Conservation (phyloP, 2,888 invertebrate species). For the Melipona beecheii region DNA sequence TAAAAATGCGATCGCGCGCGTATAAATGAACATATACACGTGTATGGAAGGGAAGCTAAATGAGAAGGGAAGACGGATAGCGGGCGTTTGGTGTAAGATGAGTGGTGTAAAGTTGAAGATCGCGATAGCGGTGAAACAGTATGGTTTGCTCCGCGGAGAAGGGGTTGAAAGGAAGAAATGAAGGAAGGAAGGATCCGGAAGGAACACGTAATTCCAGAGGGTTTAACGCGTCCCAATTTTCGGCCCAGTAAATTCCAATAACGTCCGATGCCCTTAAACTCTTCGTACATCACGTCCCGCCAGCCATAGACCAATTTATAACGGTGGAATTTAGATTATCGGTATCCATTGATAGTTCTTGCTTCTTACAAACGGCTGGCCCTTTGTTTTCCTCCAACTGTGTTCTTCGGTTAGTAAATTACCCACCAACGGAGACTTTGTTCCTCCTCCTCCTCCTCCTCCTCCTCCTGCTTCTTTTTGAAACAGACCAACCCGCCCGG, state of each 20-base stretch:
- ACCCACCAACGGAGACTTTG: background rate
- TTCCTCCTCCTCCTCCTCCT: too few species aligned
- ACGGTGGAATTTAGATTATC: conserved; percentile 77
- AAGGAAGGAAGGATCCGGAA: conserved; percentile 58
- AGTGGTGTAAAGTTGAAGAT: conserved; percentile 39
- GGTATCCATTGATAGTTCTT: conserved; percentile 70
- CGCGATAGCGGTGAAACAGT: conserved; percentile 43
- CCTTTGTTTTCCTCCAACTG: background rate
- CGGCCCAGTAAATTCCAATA: conserved; percentile 81
- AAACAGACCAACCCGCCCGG: too few species aligned
- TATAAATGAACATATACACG: background rate
- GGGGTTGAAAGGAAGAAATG: conserved; percentile 49
- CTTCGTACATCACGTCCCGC: conserved; percentile 78
- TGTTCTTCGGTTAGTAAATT: background rate
- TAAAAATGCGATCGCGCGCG: background rate
- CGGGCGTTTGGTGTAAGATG: conserved; percentile 38
- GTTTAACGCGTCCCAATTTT: conserved; percentile 79
- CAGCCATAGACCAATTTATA: conserved; percentile 76
- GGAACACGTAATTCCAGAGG: conserved; percentile 69
- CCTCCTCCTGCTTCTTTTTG: too few species aligned
- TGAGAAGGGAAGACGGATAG: conserved; percentile 32
- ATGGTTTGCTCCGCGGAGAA: conserved; percentile 44
- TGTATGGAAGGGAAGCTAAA: background rate
- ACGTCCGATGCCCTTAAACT: conserved; percentile 78
- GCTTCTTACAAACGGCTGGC: conserved; percentile 27